Evolutionary conservation across 2,888 invertebrate species (phyloP).

Genomic region (Bhutanitis thaidina): DNA sequence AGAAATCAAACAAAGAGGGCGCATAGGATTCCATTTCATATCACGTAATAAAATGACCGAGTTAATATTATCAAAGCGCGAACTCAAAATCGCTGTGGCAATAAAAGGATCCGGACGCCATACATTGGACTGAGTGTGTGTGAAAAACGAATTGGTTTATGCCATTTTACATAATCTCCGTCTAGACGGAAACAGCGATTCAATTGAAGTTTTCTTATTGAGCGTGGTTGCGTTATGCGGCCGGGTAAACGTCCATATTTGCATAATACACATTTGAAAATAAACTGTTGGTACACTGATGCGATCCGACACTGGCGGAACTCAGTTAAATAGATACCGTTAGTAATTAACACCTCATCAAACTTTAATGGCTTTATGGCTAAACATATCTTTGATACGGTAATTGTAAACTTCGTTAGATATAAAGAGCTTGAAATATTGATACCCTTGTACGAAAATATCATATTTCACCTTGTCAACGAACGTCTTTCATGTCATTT

Average conservation of each 20-base stretch:
- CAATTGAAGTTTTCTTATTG: conserved; percentile 44
- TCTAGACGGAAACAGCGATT: conserved; percentile 71
- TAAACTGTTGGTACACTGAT: neutral
- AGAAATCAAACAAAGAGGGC: conserved; percentile 39
- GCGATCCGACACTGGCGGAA: too few species aligned
- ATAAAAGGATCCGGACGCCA: conserved; percentile 45
- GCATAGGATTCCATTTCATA: conserved; percentile 39
- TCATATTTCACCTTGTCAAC: conserved; percentile 58
- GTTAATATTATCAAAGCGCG: conserved; percentile 46
- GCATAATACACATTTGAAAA: conserved; percentile 45
- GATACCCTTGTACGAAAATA: conserved; percentile 29
- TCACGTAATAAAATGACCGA: conserved; percentile 56
- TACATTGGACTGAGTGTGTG: conserved; percentile 27
- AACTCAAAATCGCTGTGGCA: conserved; percentile 53
- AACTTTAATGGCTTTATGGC: too few species aligned
- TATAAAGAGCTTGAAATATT: neutral
- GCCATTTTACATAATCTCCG: conserved; percentile 72
- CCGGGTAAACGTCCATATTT: conserved; percentile 38
- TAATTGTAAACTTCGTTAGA: neutral
- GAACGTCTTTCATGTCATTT: conserved; percentile 53
- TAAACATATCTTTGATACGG: neutral
- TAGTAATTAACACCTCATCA: too few species aligned
- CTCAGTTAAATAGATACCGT: too few species aligned
- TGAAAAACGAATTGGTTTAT: conserved; percentile 59
- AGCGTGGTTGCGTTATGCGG: conserved; percentile 30